Conservation (phyloP, 2,797 vertebrate genomes). For the Phalanger gymnotis region DNA sequence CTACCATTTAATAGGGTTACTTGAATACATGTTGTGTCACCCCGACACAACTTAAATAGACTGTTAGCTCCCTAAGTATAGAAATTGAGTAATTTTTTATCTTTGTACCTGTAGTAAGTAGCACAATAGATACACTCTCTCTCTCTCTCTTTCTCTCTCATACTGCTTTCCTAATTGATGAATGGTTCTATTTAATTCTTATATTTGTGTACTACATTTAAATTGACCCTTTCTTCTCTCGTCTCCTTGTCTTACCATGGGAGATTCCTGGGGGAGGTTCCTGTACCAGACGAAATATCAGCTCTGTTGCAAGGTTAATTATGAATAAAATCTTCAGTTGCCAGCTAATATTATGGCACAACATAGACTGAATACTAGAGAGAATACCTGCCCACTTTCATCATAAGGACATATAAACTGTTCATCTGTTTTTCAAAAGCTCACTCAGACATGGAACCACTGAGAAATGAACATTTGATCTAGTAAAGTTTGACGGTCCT, state of each 20-base stretch:
- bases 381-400: slow-evolving; percentile 1
- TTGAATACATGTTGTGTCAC: background rate
- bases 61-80: background rate
- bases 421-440: background rate
- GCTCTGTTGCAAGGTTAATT: slow-evolving; percentile 35
- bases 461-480: slow-evolving; percentile 48
- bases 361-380: slow-evolving; percentile 21
- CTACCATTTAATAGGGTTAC: background rate
- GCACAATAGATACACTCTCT: background rate
- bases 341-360: slow-evolving; percentile 7
- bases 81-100: background rate
- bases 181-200: background rate
- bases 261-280: slow-evolving; percentile 41
- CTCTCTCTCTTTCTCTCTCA: background rate
- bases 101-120: background rate
- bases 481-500: slow-evolving; percentile 55
- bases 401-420: slow-evolving; percentile 24
- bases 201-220: background rate
- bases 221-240: accelerated
- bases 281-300: slow-evolving; percentile 43
- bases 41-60: background rate
- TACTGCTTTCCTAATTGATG: background rate
- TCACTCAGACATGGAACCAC: slow-evolving; percentile 50
- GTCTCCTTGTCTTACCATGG: background rate
- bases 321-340: slow-evolving; percentile 38